These are phyloP conservation scores for Hyposmocoma kahamanoa DNA, from an alignment of 1,140 invertebrate genomes.

Conservation along the genomic window DNA sequence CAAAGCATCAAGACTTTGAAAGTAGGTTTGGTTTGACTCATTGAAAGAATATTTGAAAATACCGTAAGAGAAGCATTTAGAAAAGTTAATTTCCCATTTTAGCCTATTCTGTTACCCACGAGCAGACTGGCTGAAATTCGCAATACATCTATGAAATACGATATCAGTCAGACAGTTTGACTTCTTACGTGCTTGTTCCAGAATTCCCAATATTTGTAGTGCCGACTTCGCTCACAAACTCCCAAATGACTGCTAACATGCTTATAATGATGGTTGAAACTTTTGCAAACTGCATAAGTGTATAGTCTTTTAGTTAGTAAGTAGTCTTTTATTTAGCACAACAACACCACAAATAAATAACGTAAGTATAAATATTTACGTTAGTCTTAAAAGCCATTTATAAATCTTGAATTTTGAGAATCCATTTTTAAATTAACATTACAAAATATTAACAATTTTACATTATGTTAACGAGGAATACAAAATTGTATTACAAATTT, in stretches of 20 bases:
- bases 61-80: not conserved
- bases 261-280: no score
- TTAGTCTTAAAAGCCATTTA: no score
- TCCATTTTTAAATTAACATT: no score
- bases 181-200: constrained; percentile 24
- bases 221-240: constrained; percentile 17
- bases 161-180: constrained; percentile 14
- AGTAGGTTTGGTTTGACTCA: constrained; percentile 1
- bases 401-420: no score
- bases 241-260: constrained; percentile 7
- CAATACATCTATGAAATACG: constrained; percentile 12
- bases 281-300: no score
- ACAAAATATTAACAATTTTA: no score
- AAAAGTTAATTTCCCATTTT: constrained; percentile 19
- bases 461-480: no score
- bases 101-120: constrained; percentile 20
- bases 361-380: no score
- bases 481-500: no score
- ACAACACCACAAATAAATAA: no score
- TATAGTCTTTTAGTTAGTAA: no score
- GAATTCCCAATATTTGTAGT: constrained; percentile 22
- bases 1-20: not conserved
- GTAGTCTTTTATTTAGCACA: no score
- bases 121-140: constrained; percentile 12
- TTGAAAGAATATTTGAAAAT: not conserved